Evolutionary conservation across 2,113 vertebrate genomes (phyloP).

Genomic region (Mus musculus): GRCm39 chr4:151467501-151468000

Average conservation of each 20-base stretch:
- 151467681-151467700: neutral
- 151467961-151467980: neutral
- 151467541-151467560: neutral
- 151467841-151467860: neutral
- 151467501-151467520: rapidly evolving
- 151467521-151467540: neutral
- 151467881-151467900: neutral
- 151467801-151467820: neutral
- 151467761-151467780: neutral
- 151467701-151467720: neutral
- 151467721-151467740: neutral
- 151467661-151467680: neutral
- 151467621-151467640: neutral
- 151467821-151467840: neutral
- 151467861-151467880: neutral
- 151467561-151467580: neutral
- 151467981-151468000: neutral
- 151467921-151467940: neutral
- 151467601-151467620: neutral
- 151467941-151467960: neutral
- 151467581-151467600: neutral
- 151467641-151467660: neutral
- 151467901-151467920: neutral
- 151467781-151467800: neutral
- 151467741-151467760: neutral